Percentiles rank a stretch among this genome's conserved stretches.
These are phyloP conservation scores for Clostera curtula DNA, from an alignment of 2,888 invertebrate species.

Conservation along the genomic window DNA sequence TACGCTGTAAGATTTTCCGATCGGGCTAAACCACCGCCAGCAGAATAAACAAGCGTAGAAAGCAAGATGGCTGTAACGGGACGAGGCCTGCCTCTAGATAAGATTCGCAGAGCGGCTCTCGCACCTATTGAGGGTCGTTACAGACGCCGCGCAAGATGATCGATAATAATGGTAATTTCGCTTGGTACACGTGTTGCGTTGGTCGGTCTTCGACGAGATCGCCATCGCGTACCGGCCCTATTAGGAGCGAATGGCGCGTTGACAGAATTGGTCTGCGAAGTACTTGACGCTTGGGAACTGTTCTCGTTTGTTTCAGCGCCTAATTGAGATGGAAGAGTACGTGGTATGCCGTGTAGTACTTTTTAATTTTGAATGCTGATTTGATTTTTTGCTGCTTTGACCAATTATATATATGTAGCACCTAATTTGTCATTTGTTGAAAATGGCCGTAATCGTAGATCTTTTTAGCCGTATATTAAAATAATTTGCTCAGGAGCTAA, in stretches of 20 bases:
- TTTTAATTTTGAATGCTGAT: no score
- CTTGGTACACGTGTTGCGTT: constrained; percentile 66
- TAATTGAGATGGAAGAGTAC: no score
- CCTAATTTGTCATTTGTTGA: no score
- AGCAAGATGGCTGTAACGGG: constrained; percentile 44
- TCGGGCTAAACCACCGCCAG: no score
- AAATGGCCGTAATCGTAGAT: no score
- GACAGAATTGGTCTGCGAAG: constrained; percentile 46
- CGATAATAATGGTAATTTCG: constrained; percentile 75
- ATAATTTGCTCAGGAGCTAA: no score
- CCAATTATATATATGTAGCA: no score
- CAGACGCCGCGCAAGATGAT: constrained; percentile 65
- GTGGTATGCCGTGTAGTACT: no score
- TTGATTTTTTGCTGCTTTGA: no score
- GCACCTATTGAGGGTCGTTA: constrained; percentile 68
- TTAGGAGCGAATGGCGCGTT: constrained; percentile 52
- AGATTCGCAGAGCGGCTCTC: constrained; percentile 45
- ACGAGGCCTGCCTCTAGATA: constrained; percentile 39
- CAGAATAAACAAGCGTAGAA: constrained; percentile 47
- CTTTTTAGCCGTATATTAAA: no score
- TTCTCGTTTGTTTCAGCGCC: no score
- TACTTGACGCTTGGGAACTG: constrained; percentile 15
- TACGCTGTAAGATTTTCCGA: no score
- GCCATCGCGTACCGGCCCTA: constrained; percentile 55
- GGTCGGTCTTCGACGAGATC: constrained; percentile 53